Evolutionary conservation across 2,888 invertebrate genomes (phyloP).

Genomic region (Halictus ligatus): DNA sequence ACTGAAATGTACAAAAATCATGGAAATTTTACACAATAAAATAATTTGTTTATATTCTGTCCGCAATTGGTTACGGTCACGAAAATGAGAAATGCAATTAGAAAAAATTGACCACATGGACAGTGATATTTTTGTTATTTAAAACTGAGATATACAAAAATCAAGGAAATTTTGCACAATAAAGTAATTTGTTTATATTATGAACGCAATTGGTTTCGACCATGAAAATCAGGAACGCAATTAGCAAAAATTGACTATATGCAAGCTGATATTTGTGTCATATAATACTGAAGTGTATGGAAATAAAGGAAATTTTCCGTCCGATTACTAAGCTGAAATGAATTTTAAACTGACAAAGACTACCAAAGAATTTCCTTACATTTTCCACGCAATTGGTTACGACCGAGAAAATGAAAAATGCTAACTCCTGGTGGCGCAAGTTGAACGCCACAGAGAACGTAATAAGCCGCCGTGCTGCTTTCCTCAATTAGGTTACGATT

Average conservation of each 20-base stretch:
- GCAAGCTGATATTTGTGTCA: neutral
- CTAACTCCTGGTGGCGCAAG: too few relatives aligned
- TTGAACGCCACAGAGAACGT: neutral
- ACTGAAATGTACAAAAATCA: too few relatives aligned
- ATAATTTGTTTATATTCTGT: neutral
- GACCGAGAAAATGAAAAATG: neutral
- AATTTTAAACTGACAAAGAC: neutral
- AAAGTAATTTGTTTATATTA: neutral
- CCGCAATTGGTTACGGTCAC: too few relatives aligned
- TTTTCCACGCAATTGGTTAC: neutral
- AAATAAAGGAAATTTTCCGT: neutral
- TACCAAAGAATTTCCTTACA: neutral
- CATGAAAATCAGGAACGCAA: neutral
- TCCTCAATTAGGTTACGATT: constrained; percentile 25
- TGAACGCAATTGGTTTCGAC: too few relatives aligned
- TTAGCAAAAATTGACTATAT: too few relatives aligned
- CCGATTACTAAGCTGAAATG: neutral
- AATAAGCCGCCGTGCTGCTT: constrained; percentile 11
- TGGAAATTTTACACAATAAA: too few relatives aligned
- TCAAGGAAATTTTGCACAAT: too few relatives aligned
- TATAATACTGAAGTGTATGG: neutral
- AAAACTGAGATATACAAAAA: neutral
- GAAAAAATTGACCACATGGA: too few relatives aligned
- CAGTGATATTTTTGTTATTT: neutral
- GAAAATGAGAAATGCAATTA: neutral